phyloP scores from a whole-genome alignment of 2,888 invertebrate species.

The Dasysyrphus albostriatus region DNA sequence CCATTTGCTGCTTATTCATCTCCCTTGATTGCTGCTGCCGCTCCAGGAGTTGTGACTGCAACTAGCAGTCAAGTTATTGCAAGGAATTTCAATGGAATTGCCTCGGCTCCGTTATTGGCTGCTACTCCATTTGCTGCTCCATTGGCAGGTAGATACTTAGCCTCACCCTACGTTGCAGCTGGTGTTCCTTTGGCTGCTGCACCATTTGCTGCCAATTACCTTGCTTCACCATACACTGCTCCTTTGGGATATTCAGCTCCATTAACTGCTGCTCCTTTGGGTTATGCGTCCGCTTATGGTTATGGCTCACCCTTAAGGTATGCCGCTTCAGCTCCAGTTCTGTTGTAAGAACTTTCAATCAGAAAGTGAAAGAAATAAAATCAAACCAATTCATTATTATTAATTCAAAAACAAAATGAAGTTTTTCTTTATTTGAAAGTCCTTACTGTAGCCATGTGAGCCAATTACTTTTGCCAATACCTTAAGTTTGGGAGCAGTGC shows the following conservation, averaged over 20 bases:
- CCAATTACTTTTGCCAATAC: no score
- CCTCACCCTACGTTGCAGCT: slow-evolving; percentile 20
- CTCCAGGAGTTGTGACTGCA: slow-evolving; percentile 47
- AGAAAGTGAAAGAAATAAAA: background rate
- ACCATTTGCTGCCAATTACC: slow-evolving; percentile 35
- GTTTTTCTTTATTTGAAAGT: background rate
- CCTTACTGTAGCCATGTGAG: no score
- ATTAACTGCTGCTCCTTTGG: slow-evolving; percentile 42
- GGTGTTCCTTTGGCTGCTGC: slow-evolving; percentile 29
- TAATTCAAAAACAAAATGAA: background rate
- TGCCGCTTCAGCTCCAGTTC: slow-evolving; percentile 30
- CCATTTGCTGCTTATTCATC: slow-evolving; percentile 62
- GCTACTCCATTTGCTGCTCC: slow-evolving; percentile 77
- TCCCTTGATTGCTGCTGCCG: slow-evolving; percentile 63
- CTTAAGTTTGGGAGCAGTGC: no score
- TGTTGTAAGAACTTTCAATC: slow-evolving; percentile 27
- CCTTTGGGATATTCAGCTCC: slow-evolving; percentile 39
- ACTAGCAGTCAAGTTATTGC: slow-evolving; percentile 58
- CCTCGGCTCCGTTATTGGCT: slow-evolving; percentile 32
- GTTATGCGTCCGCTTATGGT: slow-evolving; percentile 42
- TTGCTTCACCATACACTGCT: slow-evolving; percentile 21
- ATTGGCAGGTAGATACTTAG: slow-evolving; percentile 24
- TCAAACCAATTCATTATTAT: background rate
- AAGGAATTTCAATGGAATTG: slow-evolving; percentile 60
- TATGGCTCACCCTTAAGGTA: slow-evolving; percentile 51